A percentile compares a stretch with the other conserved stretches of the same genome.
These are phyloP conservation scores for Pegoplata infirma DNA, from an alignment of 2,888 invertebrate genomes.

Conservation along the genomic window DNA sequence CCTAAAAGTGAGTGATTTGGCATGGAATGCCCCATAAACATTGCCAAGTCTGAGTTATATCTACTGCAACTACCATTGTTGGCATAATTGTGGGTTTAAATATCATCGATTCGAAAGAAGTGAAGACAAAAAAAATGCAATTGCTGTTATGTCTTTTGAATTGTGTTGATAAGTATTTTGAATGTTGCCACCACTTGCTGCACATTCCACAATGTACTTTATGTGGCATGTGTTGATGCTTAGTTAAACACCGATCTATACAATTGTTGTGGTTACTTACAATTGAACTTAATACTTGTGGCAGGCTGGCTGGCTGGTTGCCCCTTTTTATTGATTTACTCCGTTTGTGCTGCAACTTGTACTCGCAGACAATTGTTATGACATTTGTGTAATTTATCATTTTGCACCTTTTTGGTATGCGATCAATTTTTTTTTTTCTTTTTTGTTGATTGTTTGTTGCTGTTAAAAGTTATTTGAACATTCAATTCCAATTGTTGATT, in stretches of 20 bases:
- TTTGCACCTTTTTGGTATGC: slow-evolving; percentile 62
- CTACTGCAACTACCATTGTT: no score
- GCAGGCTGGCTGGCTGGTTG: no score
- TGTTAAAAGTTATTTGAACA: slow-evolving; percentile 30
- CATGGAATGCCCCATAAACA: no score
- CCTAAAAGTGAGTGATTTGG: no score
- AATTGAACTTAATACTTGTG: slow-evolving; percentile 50
- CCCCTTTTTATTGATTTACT: not conserved
- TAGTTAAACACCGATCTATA: slow-evolving; percentile 19
- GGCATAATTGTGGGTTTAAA: slow-evolving; percentile 57
- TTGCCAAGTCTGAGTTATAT: no score
- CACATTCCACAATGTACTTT: slow-evolving; percentile 24
- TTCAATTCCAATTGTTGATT: no score
- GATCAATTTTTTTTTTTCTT: slow-evolving; percentile 36
- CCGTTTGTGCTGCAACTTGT: no score
- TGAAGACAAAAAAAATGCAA: slow-evolving; percentile 36
- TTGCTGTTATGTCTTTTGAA: slow-evolving; percentile 52
- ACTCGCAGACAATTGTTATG: slow-evolving; percentile 56
- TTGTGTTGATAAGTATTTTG: slow-evolving; percentile 47
- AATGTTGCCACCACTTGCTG: slow-evolving; percentile 26
- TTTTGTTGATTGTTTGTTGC: no score
- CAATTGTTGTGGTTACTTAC: slow-evolving; percentile 47
- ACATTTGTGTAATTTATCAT: slow-evolving; percentile 64
- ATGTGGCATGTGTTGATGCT: slow-evolving; percentile 39
- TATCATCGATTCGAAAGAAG: slow-evolving; percentile 49